Conservation (phyloP, 2,113 vertebrate genomes). For the Ardeotis arabs region DNA sequence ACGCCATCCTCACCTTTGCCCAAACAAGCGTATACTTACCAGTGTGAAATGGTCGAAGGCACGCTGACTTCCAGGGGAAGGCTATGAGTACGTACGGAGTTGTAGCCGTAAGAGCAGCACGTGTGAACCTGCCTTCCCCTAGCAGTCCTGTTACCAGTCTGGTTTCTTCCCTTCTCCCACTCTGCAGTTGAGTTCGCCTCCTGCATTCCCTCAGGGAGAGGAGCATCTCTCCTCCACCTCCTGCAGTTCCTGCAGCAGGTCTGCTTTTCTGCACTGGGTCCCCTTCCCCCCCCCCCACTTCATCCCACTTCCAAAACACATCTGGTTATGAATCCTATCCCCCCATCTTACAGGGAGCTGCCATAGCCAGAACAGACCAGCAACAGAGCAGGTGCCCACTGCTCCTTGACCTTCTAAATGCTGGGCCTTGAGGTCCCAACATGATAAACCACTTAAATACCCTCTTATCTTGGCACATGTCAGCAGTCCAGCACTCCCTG, state of each 20-base stretch:
- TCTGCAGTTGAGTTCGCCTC: neutral
- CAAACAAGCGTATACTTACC: accelerated
- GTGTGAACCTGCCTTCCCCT: neutral
- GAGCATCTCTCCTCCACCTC: neutral
- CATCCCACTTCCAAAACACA: neutral
- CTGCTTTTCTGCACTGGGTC: neutral
- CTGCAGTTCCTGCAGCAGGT: neutral
- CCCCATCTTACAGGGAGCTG: neutral
- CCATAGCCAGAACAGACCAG: neutral
- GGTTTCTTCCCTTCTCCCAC: neutral
- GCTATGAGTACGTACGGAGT: accelerated
- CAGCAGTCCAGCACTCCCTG: neutral
- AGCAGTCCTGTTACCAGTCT: neutral
- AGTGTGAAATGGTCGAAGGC: accelerated
- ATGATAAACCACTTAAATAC: neutral
- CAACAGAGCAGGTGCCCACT: neutral
- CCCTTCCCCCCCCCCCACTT: neutral
- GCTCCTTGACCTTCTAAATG: neutral
- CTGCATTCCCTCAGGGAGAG: neutral
- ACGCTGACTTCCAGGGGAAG: neutral
- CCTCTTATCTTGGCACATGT: accelerated
- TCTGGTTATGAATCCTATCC: neutral
- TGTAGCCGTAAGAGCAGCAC: accelerated
- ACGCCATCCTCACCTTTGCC: neutral
- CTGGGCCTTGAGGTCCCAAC: neutral